Conservation (phyloP, 2,113 vertebrate genomes). For the Nycticryphes semicollaris region DNA sequence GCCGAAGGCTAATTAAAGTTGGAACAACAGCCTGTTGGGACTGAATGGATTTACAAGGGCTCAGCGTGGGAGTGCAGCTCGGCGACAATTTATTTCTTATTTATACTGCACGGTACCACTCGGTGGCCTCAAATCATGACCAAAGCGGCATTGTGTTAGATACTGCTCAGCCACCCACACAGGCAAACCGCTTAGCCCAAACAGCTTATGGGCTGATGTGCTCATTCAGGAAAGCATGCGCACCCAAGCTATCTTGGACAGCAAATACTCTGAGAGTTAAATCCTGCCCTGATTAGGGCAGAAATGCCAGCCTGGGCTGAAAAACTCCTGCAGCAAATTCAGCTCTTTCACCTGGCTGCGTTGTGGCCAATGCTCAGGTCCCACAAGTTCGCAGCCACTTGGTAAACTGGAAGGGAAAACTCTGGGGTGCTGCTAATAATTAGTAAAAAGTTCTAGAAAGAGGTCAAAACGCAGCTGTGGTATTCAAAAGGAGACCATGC, state of each 20-base stretch:
- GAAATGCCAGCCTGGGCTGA: not conserved
- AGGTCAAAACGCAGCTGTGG: not conserved
- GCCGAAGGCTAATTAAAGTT: not conserved
- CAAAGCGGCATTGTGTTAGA: not conserved
- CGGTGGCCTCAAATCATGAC: not conserved
- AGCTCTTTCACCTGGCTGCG: not conserved
- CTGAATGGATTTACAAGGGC: conserved; percentile 1
- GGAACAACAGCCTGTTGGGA: not conserved
- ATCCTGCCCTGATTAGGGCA: not conserved
- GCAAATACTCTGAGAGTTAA: not conserved
- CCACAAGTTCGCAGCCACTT: not conserved
- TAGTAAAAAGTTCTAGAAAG: not conserved
- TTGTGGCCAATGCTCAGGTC: rapidly evolving
- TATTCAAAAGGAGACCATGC: not conserved
- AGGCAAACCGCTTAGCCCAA: not conserved
- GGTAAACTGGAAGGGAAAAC: not conserved
- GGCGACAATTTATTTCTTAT: not conserved
- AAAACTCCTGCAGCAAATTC: not conserved
- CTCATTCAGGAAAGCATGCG: not conserved
- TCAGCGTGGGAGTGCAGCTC: rapidly evolving
- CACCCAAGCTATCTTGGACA: not conserved
- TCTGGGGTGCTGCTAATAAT: not conserved
- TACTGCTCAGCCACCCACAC: not conserved
- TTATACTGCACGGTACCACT: not conserved
- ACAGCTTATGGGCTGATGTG: not conserved